Percentiles rank a stretch among this genome's conserved stretches.
phyloP scores from a whole-genome alignment of 2,888 invertebrate species.

The Brachypterus glaber region DNA sequence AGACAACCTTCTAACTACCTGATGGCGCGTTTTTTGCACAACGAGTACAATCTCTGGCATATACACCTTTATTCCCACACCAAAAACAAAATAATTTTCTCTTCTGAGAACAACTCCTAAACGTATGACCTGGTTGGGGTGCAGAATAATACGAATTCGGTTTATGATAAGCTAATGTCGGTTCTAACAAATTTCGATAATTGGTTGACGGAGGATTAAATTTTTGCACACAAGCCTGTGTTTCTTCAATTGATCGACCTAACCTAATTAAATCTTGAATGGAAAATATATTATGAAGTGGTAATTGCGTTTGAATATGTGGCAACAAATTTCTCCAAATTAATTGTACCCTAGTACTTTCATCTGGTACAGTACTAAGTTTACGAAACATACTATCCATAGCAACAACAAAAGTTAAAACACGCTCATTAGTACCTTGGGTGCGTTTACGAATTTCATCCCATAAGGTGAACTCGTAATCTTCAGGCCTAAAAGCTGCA shows the following conservation, averaged over 20 bases:
- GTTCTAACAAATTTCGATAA: constrained; percentile 8
- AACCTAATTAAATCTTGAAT: constrained; percentile 4
- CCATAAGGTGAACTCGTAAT: constrained; percentile 9
- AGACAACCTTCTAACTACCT: constrained; percentile 4
- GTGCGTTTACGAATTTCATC: constrained; percentile 3
- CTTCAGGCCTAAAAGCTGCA: constrained; percentile 7
- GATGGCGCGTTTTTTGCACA: constrained; percentile 9
- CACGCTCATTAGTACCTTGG: constrained; percentile 2
- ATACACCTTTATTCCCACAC: too few species aligned
- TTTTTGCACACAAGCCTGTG: not conserved
- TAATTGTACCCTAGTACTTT: constrained; percentile 4
- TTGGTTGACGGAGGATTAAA: constrained; percentile 3
- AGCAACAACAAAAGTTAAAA: not conserved
- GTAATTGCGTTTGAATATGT: constrained; percentile 5
- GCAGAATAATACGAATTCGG: too few species aligned
- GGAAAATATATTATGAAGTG: constrained; percentile 2
- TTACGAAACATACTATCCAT: too few species aligned
- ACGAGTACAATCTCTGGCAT: not conserved
- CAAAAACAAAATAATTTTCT: constrained; percentile 6
- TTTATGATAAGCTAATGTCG: constrained; percentile 10
- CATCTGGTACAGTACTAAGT: too few species aligned
- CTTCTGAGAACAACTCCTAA: constrained; percentile 4
- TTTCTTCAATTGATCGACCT: not conserved
- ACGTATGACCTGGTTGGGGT: constrained; percentile 7
- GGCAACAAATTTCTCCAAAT: constrained; percentile 10